A percentile compares a stretch with the other conserved stretches of the same genome.
Conservation (phyloP, 2,113 vertebrate genomes). For the Myanophis thanlyinensis region DNA sequence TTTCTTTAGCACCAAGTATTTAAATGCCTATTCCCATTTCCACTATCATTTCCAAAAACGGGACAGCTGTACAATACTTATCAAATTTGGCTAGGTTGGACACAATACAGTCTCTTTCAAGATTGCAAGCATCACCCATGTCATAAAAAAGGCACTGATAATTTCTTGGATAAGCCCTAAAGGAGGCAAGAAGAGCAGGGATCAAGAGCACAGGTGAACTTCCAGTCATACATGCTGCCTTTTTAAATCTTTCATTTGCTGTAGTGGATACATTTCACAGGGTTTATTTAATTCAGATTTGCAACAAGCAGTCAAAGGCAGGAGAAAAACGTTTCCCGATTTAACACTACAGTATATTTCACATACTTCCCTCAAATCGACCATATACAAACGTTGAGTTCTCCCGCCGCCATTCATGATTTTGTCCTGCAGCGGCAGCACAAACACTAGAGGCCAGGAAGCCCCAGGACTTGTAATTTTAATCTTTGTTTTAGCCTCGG, state of each 20-base stretch:
- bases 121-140: neutral
- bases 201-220: neutral
- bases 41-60: neutral
- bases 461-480: neutral
- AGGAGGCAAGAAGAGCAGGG: neutral
- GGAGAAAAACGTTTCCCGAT: neutral
- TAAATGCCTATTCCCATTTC: neutral
- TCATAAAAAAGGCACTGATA: neutral
- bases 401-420: neutral
- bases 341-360: neutral
- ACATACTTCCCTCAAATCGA: neutral
- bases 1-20: neutral
- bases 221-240: neutral
- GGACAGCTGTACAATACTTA: neutral
- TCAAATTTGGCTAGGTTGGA: neutral
- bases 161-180: neutral
- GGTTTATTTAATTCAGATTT: neutral
- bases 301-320: neutral
- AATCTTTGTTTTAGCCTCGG: neutral
- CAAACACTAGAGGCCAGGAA: neutral
- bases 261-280: neutral
- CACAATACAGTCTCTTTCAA: neutral
- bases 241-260: neutral
- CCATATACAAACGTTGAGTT: neutral
- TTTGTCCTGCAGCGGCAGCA: neutral